Evolutionary conservation across 2,888 invertebrate genomes (phyloP), one percentile per base, ranked within the genome.

Genomic region (Hedya salicella): DNA sequence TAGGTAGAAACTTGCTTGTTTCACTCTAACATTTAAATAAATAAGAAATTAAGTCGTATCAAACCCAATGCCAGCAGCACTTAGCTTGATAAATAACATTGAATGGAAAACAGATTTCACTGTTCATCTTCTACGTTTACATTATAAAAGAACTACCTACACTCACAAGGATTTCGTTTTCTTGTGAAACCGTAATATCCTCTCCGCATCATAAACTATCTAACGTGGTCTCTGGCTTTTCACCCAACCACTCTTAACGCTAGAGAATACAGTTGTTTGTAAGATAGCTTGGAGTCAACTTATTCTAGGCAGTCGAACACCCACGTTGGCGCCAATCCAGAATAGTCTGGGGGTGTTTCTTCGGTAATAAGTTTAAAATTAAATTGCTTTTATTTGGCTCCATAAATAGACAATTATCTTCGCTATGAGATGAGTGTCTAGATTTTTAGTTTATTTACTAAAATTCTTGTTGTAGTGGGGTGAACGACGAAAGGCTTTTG

Each of bases 261-360:
- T 14, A 32, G 36, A 36, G 32, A 21, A 52, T 11, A 52, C 50
- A 13, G 25, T 6, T 32, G n/a, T n/a, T 11, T 42, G 13, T 53
- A n/a, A 46, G 36, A 16, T 8, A 17, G 14, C 11, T 11, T 9
- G 2, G 13, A 9, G 14, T 21, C 44, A 36, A 8, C 32, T 19
- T 46, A 62, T 14, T n/a, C 14, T 36, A 52, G 53, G 13, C 21
- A 32, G 36, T 16, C 44, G 3, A 36, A 44, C 62, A 32, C 53
- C 44, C 53, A 62, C 62, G 21, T 36, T 9, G 44, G 36, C 44
- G n/a, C n/a, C n/a, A n/a, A 42, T 44, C 53, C 16, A 62, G 16
- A 52, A 40, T 19, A 36, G 9, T 46, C 42, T 32, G 14, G 61
- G 40, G 42, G 32, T 53, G 44, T 44, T 36, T 44, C 30, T 44